Base-by-base conservation (phyloP, 1,140 invertebrate species). In the Sesamia nonagrioides region DNA sequence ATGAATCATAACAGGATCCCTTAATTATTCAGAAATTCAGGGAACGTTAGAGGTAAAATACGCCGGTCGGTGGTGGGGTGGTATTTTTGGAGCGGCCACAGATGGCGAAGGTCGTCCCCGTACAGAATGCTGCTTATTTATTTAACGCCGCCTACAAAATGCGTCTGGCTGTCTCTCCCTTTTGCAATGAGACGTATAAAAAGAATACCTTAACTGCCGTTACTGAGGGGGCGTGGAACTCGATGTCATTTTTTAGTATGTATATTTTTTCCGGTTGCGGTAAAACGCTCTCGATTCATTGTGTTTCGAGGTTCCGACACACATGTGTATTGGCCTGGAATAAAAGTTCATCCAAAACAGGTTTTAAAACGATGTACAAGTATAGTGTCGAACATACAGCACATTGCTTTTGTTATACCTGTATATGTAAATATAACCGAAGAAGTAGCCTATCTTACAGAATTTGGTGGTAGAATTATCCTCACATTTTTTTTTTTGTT, bases 31-130 rank as follows among this genome's bases (percentile, higher is more conserved):
- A 54, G 50, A 61, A 74, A 83, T 83, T 86, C 68, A 48, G 77
- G 79, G 80, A 77, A 83, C 76, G 83, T 82, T 78, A 45, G 17
- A 61, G 58, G 56, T 85, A 75, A 79, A 78, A 80, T 72, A 77
- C 54, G 17, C 58, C 71, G 78, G 72, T 76, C 75, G 72, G 73
- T 73, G 80, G 72, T 35, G 78, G 78, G 75, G 88, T 73, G 35
- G 86, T 91, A 92, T 91, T 90, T 91, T 87, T 86, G 87, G 85
- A 84, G 56, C 83, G 86, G 86, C 82, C 87, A 79, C 88, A 91
- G 84, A 91, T 88, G 91, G 80, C 82, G 88, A 89, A 89, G 88
- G 89, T 88, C 88, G 85, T 79, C 78, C 82, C 83, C 84, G 77
- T 72, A 84, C 84, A 83, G 82, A 85, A 83, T 81, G 80, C 82